Base-by-base conservation (phyloP, 2,113 vertebrate species). In the Lipophrys pholis region DNA sequence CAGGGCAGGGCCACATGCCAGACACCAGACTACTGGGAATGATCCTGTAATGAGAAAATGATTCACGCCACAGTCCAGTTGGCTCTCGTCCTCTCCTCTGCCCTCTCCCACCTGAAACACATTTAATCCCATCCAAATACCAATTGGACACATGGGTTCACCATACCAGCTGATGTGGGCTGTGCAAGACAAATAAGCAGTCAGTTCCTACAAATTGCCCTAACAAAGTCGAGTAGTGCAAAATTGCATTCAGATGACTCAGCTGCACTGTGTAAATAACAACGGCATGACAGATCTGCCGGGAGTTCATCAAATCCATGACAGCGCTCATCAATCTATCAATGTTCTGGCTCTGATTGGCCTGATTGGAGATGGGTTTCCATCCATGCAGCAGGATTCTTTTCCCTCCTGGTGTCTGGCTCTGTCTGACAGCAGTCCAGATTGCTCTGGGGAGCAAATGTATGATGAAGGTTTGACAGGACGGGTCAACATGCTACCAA, bases 201-300 rank as follows among this genome's bases (percentile, higher is more conserved):
- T 75, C 76, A 45, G 50, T 16, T 69, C 65, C 49, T 79, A 85
- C 86, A 92, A 90, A 91, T 92, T 92, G 82, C 83, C 69, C 76
- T 55, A 62, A 84, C 83, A 86, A 87, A 88, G 78, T 71, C 65
- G 51, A 75, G 74, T 77, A 52, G 81, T 54, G 69, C 84, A 74
- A 91, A 92, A 93, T 90, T 92, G 89, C 88, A 89, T 80, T 92
- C 90, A 91, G 89, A 90, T 88, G 91, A 92, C 67, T 75, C 8
- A 42, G 48, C 69, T 2, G 3, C 3, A 42, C 80, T 86, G 45
- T 67, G 83, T 85, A 91, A 93, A 91, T 84, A 92, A 87, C 70
- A 78, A 86, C 11, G 55, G 85, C 69, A 73, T 69, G 89, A 80
- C 70, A 81, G 65, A 82, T 61, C 16, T 54, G 68, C 69, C 56